Base-by-base conservation (phyloP, 2,797 vertebrate species). In the Eupleurogrammus muticus region DNA sequence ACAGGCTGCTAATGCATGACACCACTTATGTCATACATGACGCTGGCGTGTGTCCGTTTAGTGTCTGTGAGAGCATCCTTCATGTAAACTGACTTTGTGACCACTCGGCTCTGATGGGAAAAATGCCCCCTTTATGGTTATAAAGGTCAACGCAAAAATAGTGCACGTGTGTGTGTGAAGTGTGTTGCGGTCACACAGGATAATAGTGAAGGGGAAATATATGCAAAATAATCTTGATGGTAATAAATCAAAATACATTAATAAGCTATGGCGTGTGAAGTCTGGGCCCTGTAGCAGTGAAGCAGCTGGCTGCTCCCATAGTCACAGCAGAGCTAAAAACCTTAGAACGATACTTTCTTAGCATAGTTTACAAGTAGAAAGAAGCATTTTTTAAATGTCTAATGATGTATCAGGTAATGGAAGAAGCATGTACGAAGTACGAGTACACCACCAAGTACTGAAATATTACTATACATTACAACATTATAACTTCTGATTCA, bases 11-110 rank as follows among this genome's bases (percentile, higher is more conserved):
- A 75, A 80, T 53, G 53, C 24, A 47, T 8, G 40, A 24, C 1
- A 35, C 51, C 40, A 1, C 23, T 3, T 59, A 17, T 56, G 58
- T 20, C 71, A 77, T 79, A 56, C 38, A 75, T 80, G 68, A 74
- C 1, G 19, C 0, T 16, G 20, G 58, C 4, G 21, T 50, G 49
- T 54, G 44, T 23, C 5, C n/a, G 9, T 23, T 24, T 13, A 4
- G 14, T 2, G 28, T 55, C 38, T 7, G 0, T 32, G 54, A 19
- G 72, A 49, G 61, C 61, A 76, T 70, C 20, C 61, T 32, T 66
- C 73, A 78, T 49, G 59, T 60, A 58, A 61, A 69, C 70, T 44
- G 55, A 50, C 42, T 46, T 12, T 23, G n/a, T 42, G 42, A 28
- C 47, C 9, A 17, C 32, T 44, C 36, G 48, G 11, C 40, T 20